Evolutionary conservation across 2,797 vertebrate species (phyloP), one percentile per base, ranked within the genome.

Genomic region (Coregonus ussuriensis): DNA sequence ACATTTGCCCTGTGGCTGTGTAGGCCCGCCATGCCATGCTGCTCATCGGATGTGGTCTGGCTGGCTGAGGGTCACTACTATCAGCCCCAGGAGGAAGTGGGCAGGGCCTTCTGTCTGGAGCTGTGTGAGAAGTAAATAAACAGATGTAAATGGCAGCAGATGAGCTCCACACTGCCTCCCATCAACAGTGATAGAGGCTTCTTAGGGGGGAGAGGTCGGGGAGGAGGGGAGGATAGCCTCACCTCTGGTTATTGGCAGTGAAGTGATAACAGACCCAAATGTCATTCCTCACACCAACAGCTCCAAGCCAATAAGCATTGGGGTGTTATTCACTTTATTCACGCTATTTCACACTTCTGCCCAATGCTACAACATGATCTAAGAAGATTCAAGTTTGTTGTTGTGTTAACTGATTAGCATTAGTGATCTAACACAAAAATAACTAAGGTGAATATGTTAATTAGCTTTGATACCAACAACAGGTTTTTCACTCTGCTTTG

Each of bases 121-220:
- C 79, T 81, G 84, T 86, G 79, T 83, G 81, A 81, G 59, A 63
- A 63, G 83, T 77, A 87, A 89, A 91, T 82, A 86, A 87, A 88
- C 75, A 78, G 80, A 88, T 83, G 80, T 81, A 91, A 90, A 90
- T 85, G 73, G 70, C 77, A 81, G 70, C 85, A 77, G 79, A 81
- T 81, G 71, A 89, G 80, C 75, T 89, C 83, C 87, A 86, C 91
- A 84, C 81, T 79, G 51, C 71, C 79, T 83, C 85, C 85, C 72
- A 47, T 83, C 86, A 59, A n/a, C 73, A 31, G 77, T 82, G 72
- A 84, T 86, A 88, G 82, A 80, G 69, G 78, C 56, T 78, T 81
- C 78, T 89, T 79, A 83, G 35, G 67, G 37, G 47, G 41, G 9
- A 47, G 41, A 47, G 41, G 41, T 47, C 41, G 41, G 2, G 5